These are phyloP conservation scores for Leucophenga maculata DNA, from an alignment of 2,888 invertebrate genomes.

Conservation along the genomic window DNA sequence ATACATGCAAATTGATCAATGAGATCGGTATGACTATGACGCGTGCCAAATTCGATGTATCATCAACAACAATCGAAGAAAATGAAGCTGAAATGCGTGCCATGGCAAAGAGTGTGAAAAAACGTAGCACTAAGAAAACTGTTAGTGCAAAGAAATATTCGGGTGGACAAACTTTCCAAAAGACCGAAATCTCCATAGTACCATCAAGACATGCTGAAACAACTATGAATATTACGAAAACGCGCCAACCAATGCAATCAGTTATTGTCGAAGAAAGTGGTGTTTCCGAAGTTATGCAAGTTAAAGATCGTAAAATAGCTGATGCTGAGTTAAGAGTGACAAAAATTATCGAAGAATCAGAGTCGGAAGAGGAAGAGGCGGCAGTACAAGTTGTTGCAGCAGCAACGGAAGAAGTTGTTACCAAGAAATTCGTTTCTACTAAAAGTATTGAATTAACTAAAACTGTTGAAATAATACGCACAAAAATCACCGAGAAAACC, in stretches of 20 bases:
- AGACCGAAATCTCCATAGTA: slow-evolving; percentile 61
- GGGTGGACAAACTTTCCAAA: slow-evolving; percentile 56
- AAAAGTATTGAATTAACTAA: slow-evolving; percentile 71
- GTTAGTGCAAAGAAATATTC: slow-evolving; percentile 67
- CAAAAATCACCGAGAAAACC: slow-evolving; percentile 68
- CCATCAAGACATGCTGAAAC: slow-evolving; percentile 58
- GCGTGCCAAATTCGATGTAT: slow-evolving; percentile 83
- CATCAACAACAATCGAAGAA: slow-evolving; percentile 67
- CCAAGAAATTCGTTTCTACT: slow-evolving; percentile 53
- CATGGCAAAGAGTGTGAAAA: slow-evolving; percentile 53
- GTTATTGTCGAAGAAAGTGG: slow-evolving; percentile 70
- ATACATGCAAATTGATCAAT: slow-evolving; percentile 88
- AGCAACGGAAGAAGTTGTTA: slow-evolving; percentile 52
- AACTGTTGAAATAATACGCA: slow-evolving; percentile 73
- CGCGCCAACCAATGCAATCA: slow-evolving; percentile 58
- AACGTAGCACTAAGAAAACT: slow-evolving; percentile 38
- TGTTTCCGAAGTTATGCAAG: slow-evolving; percentile 73
- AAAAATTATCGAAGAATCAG: slow-evolving; percentile 43
- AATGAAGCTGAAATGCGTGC: slow-evolving; percentile 63
- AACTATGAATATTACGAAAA: slow-evolving; percentile 61
- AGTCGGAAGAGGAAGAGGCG: slow-evolving; percentile 38
- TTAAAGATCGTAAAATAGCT: slow-evolving; percentile 71
- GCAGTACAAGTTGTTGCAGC: slow-evolving; percentile 35
- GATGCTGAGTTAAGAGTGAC: slow-evolving; percentile 54
- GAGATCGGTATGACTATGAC: slow-evolving; percentile 87